Evolutionary conservation across 1,140 invertebrate genomes (phyloP).

Genomic region (Bombus ignitus): DNA sequence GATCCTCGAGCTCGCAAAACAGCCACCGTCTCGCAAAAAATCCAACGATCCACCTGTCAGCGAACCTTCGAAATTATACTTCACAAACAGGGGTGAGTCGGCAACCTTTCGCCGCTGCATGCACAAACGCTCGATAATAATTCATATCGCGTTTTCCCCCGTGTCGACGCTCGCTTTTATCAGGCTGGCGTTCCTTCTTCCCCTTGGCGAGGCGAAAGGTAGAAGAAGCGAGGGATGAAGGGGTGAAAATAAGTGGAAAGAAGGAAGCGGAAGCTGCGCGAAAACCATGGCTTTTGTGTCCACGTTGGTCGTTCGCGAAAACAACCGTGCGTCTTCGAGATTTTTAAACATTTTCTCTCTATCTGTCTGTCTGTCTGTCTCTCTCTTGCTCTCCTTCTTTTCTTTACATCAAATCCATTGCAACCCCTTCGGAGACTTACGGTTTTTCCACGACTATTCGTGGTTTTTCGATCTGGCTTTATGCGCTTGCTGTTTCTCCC

Average conservation of each 20-base stretch:
- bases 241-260: too few species aligned
- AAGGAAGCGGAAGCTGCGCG: not conserved
- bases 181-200: conserved; percentile 4
- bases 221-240: not conserved
- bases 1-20: too few species aligned
- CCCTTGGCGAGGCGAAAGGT: not conserved
- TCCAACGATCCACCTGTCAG: too few species aligned
- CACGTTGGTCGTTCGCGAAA: conserved; percentile 8
- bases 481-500: not conserved
- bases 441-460: not conserved
- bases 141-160: conserved; percentile 35
- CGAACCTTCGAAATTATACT: not conserved
- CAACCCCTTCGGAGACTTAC: not conserved
- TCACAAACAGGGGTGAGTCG: not conserved
- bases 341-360: not conserved
- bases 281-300: conserved; percentile 7
- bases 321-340: conserved; percentile 23
- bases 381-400: too few species aligned
- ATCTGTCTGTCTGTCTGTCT: too few species aligned
- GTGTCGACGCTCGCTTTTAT: conserved; percentile 32
- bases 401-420: not conserved
- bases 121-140: conserved; percentile 34
- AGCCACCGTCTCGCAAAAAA: too few species aligned
- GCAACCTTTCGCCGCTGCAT: not conserved
- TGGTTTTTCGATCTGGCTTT: not conserved